Conservation (phyloP, 2,888 invertebrate genomes). For the Microchrysa polita region DNA sequence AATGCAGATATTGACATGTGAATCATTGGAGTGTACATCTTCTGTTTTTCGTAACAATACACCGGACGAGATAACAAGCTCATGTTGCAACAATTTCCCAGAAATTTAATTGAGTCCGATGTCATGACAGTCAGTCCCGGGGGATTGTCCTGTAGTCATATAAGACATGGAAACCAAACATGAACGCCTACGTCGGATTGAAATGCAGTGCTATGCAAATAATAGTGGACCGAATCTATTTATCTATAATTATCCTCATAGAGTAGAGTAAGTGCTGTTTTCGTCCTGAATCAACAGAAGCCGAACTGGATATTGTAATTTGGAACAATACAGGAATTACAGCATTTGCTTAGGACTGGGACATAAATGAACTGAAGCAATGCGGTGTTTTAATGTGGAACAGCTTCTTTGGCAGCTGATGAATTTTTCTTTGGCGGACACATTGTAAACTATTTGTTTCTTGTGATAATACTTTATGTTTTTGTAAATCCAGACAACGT, state of each 20-base stretch:
- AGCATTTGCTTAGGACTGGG: too few relatives aligned
- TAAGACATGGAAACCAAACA: not conserved
- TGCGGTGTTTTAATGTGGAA: too few relatives aligned
- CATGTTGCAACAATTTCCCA: constrained; percentile 45
- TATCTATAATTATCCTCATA: not conserved
- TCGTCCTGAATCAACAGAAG: too few relatives aligned
- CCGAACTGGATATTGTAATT: too few relatives aligned
- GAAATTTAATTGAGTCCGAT: constrained; percentile 48
- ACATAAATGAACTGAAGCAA: too few relatives aligned
- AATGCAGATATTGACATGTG: not conserved
- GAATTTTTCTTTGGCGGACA: too few relatives aligned
- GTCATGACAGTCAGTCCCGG: not conserved
- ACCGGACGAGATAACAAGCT: constrained; percentile 36
- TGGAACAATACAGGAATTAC: too few relatives aligned
- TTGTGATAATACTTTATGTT: too few relatives aligned
- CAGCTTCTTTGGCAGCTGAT: too few relatives aligned
- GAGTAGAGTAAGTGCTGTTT: too few relatives aligned
- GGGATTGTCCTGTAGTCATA: not conserved
- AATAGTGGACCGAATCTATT: constrained; percentile 25
- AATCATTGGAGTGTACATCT: constrained; percentile 11
- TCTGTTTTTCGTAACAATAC: constrained; percentile 13
- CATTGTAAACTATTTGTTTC: too few relatives aligned
- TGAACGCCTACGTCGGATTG: not conserved
- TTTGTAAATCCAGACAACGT: too few relatives aligned
- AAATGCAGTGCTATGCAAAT: constrained; percentile 42